phyloP scores from a whole-genome alignment of 2,888 invertebrate species.

The Bimastos eiseni region DNA sequence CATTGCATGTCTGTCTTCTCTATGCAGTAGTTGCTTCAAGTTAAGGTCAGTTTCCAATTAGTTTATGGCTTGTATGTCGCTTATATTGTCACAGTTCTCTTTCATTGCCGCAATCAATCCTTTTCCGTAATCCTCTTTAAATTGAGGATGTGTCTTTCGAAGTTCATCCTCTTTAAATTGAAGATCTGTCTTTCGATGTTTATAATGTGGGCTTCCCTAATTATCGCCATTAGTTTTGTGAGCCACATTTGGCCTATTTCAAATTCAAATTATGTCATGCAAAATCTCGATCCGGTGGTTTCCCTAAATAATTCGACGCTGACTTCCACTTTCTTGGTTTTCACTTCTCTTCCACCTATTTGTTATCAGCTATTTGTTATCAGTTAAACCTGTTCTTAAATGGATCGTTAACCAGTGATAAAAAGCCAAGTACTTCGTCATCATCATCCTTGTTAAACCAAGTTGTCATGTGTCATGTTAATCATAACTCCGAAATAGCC shows the following conservation, averaged over 20 bases:
- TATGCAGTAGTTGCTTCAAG: not conserved
- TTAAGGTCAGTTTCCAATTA: not conserved
- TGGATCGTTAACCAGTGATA: not conserved
- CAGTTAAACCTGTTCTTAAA: not conserved
- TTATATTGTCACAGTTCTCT: not conserved
- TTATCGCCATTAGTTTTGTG: not conserved
- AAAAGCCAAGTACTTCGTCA: not conserved
- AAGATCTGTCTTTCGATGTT: not conserved
- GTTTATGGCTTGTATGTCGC: not conserved
- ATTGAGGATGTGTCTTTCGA: too few species aligned
- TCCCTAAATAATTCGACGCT: not conserved
- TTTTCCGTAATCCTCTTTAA: not conserved
- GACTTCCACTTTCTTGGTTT: not conserved
- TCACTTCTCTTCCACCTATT: not conserved
- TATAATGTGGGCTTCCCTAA: not conserved
- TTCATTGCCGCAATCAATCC: not conserved
- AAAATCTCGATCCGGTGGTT: not conserved
- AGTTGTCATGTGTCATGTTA: too few species aligned
- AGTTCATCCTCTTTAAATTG: too few species aligned
- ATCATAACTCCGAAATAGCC: not conserved
- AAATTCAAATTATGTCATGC: too few species aligned
- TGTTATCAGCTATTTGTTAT: not conserved
- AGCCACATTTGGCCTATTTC: not conserved
- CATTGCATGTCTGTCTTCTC: not conserved
- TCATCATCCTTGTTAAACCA: not conserved